Evolutionary conservation across 1,140 invertebrate species (phyloP).

Genomic region (Leptinotarsa undecemlineata): DNA sequence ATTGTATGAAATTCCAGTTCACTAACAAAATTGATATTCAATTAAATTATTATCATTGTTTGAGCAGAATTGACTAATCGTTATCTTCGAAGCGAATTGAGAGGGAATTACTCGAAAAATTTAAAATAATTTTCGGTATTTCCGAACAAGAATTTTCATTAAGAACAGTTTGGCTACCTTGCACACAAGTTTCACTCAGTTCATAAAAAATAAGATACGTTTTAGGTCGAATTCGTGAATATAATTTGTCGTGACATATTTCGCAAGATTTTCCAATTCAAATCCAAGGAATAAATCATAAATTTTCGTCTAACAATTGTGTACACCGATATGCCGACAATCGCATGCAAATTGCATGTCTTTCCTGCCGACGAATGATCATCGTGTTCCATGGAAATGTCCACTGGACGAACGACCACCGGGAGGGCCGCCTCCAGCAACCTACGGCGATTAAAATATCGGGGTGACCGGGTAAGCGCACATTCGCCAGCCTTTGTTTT

Average conservation of each 20-base stretch:
- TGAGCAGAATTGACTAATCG: too few species aligned
- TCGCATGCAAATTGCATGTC: constrained; percentile 15
- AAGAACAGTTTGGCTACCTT: too few species aligned
- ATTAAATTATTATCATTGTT: too few species aligned
- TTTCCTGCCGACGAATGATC: not conserved
- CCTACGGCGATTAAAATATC: constrained; percentile 33
- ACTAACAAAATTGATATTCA: too few species aligned
- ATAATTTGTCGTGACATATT: not conserved
- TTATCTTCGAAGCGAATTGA: too few species aligned
- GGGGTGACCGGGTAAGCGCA: constrained; percentile 43
- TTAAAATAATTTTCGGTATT: too few species aligned
- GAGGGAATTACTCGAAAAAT: too few species aligned
- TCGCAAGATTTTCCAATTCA: not conserved
- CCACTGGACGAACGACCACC: constrained; percentile 7
- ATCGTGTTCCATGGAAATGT: constrained; percentile 1
- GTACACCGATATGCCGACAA: constrained; percentile 14
- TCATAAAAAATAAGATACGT: too few species aligned
- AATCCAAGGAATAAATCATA: constrained; percentile 2
- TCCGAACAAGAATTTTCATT: too few species aligned
- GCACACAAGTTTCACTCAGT: too few species aligned
- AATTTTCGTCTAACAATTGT: not conserved
- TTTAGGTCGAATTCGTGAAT: not conserved
- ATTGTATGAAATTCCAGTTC: too few species aligned
- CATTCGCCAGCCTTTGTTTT: constrained; percentile 35
- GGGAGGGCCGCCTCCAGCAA: constrained; percentile 16